Conservation (phyloP, 2,888 invertebrate species). For the Mesorhabditis spiculigera region DNA sequence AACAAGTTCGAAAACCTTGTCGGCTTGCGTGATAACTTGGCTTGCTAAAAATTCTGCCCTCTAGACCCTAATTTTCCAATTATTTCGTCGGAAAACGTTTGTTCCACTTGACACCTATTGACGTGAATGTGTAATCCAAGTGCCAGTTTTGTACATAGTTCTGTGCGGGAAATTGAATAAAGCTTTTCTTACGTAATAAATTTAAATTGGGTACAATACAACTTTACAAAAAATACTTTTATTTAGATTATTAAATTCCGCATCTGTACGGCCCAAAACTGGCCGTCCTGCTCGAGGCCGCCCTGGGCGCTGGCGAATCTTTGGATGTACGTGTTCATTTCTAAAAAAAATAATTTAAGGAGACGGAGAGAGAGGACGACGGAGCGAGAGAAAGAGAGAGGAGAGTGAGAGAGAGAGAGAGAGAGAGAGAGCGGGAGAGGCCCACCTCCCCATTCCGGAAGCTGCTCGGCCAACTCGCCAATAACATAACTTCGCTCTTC, state of each 20-base stretch:
- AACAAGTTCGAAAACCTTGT: background rate
- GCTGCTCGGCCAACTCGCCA: background rate
- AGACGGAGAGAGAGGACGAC: background rate
- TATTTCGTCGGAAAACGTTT: background rate
- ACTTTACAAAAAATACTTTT: background rate
- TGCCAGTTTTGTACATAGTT: background rate
- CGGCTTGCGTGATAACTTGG: background rate
- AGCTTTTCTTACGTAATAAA: background rate
- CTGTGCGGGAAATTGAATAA: background rate
- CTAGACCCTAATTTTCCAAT: background rate
- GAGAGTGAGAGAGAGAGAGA: background rate
- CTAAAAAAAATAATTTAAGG: background rate
- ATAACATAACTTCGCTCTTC: background rate
- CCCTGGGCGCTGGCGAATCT: background rate
- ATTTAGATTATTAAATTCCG: background rate
- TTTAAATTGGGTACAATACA: too few relatives aligned
- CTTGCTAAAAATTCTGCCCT: background rate
- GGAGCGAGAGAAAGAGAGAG: too few relatives aligned
- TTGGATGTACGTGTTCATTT: background rate
- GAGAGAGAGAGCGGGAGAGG: background rate
- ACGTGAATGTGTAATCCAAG: too few relatives aligned
- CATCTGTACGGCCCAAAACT: background rate
- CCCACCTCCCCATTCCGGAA: slow-evolving; percentile 2
- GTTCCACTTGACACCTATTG: too few relatives aligned
- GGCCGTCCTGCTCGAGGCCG: background rate